Conservation (phyloP, 2,888 invertebrate genomes). For the Tinea trinotella region DNA sequence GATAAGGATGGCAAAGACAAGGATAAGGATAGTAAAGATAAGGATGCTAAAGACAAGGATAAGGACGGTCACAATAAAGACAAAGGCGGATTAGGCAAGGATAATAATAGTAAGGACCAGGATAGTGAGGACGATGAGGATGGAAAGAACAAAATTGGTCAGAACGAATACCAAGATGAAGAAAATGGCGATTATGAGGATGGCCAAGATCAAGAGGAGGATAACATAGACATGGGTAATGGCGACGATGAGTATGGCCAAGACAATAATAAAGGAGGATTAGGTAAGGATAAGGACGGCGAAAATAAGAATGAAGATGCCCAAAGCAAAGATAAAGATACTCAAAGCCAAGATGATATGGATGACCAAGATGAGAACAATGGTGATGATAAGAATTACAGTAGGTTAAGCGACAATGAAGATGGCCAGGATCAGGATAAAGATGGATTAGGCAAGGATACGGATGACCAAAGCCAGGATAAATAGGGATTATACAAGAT, state of each 20-base stretch:
- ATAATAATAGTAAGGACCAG: neutral
- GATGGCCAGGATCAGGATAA: slow-evolving; percentile 5
- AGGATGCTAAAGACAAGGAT: neutral
- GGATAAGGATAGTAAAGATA: too few species aligned
- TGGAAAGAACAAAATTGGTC: neutral
- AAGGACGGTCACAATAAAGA: neutral
- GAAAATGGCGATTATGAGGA: neutral
- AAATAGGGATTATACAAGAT: neutral
- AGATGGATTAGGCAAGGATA: neutral
- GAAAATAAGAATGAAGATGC: slow-evolving; percentile 12
- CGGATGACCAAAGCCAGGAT: neutral
- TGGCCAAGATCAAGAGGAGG: neutral
- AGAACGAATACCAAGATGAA: slow-evolving; percentile 1
- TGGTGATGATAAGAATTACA: neutral
- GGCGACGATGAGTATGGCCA: neutral
- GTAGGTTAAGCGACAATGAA: neutral
- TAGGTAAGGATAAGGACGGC: neutral
- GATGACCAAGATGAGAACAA: neutral
- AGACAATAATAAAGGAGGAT: neutral
- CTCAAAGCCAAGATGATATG: neutral
- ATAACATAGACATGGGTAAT: neutral
- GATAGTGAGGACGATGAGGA: neutral
- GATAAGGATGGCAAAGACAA: too few species aligned
- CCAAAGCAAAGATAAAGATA: neutral
- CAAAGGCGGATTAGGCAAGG: neutral